Base-by-base conservation (phyloP, 2,888 invertebrate species). In the Chamaedrilus cognettii region DNA sequence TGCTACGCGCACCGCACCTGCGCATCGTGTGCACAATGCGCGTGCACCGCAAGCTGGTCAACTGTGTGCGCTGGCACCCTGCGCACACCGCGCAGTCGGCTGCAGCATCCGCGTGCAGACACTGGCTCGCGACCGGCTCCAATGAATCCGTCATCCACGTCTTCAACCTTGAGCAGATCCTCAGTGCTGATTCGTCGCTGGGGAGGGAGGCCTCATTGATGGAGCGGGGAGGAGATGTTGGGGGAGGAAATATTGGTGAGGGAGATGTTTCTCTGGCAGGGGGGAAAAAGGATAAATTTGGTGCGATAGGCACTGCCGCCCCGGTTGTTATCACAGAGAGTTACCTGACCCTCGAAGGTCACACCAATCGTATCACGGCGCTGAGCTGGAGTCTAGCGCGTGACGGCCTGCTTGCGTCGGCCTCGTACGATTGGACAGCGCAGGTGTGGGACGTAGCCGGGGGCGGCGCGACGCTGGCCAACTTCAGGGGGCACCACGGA, bases 51-150 rank as follows among this genome's bases (percentile, higher is more conserved):
- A 90, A 90, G 84, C 81, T 87, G 65, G 86, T 92, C 32, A 88
- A 90, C 77, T 85, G 86, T 64, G 79, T 91, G 1, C 85, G 85
- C 3, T 93, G 92, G 91, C 92, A 93, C 83, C 91, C 92, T 0
- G 84, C 86, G 60, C 87, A 88, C 71, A 89, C 88, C 0, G 86
- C 87, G 0, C 84, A 72, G 52, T 75, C 78, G 7, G 70, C 83
- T 19, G 85, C 84, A 32, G 82, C 86, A 58, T 90, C 90, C 0
- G 83, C 85, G 0, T 86, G 87, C 76, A 84, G 85, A 66, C 86
- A 89, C 80, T 89, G 90, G 82, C 83, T 93, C 42, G 90, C 91
- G 0, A 82, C 87, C 4, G 87, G 88, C 52, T 88, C 88, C 32
- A 87, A 85, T 67, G 85, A 86, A 34, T 75, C 80, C 7, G 76